Conservation (phyloP, 2,113 vertebrate genomes). For the Eulemur rufifrons region DNA sequence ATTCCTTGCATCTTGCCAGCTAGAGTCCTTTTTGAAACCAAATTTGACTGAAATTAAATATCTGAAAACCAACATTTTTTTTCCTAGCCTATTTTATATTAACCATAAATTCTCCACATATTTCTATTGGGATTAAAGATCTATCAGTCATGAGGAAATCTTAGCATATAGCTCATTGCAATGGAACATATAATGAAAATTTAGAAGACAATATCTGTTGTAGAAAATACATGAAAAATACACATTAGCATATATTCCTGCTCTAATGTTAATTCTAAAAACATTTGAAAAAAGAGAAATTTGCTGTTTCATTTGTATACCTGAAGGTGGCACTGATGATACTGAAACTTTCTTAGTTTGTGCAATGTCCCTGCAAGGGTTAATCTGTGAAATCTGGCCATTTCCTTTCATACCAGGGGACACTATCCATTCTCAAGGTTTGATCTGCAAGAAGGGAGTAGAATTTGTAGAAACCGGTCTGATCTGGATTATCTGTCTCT, state of each 20-base stretch:
- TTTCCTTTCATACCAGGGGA: conserved; percentile 16
- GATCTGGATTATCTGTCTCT: conserved; percentile 48
- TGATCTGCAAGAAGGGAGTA: neutral
- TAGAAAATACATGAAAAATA: neutral
- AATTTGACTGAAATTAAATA: neutral
- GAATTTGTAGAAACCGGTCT: conserved; percentile 21
- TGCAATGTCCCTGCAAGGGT: neutral
- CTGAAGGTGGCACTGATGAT: conserved; percentile 59
- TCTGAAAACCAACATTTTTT: neutral
- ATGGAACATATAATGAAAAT: neutral
- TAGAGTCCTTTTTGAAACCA: neutral
- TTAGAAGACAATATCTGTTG: neutral
- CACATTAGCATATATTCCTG: neutral
- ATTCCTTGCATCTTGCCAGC: neutral
- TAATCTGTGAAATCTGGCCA: neutral
- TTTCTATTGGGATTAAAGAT: neutral
- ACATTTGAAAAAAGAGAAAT: neutral
- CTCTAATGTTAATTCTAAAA: neutral
- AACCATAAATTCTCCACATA: neutral
- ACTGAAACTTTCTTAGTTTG: neutral
- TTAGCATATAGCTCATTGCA: neutral
- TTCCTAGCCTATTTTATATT: neutral
- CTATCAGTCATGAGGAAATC: neutral
- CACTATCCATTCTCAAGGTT: neutral
- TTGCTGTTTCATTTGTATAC: neutral